A percentile compares a stretch with the other conserved stretches of the same genome.
phyloP scores from a whole-genome alignment of 37 sponge, comb jelly and placozoan species.

The Lycopodina hypogea region DNA sequence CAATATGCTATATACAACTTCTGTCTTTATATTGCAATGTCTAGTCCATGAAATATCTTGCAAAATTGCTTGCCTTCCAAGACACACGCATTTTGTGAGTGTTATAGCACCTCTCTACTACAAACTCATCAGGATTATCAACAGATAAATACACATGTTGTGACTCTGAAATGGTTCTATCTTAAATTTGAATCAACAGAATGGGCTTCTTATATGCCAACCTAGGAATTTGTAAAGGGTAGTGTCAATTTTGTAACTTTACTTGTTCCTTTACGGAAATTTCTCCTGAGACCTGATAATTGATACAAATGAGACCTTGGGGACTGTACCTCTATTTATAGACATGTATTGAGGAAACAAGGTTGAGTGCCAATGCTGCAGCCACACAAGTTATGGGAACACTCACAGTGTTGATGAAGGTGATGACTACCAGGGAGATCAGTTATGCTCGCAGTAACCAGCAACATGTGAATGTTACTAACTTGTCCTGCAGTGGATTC shows the following conservation, averaged over 20 bases:
- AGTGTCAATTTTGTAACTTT: neutral
- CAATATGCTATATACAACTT: too few relatives aligned
- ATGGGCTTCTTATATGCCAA: neutral
- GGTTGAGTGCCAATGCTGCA: too few relatives aligned
- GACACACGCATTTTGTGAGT: neutral
- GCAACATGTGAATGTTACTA: neutral
- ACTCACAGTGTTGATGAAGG: too few relatives aligned
- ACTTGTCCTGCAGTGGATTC: constrained; percentile 1
- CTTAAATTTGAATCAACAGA: constrained; percentile 49
- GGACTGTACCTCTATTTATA: too few relatives aligned
- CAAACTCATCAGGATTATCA: constrained; percentile 65
- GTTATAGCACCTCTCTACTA: constrained; percentile 27
- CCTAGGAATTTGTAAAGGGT: neutral
- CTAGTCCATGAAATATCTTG: constrained; percentile 4
- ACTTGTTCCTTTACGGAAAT: neutral
- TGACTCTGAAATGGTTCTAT: constrained; percentile 48
- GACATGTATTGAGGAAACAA: too few relatives aligned
- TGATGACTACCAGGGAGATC: neutral
- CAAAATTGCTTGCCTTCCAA: constrained; percentile 1
- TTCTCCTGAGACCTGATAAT: constrained; percentile 35
- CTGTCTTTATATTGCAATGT: neutral
- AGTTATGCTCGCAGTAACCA: neutral
- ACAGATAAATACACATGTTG: constrained; percentile 22
- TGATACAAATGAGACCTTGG: constrained; percentile 55
- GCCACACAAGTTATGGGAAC: too few relatives aligned